Percentiles rank a stretch among this genome's conserved stretches.
These are phyloP conservation scores for Schizothorax lantsangensis DNA, from an alignment of 2,797 vertebrate species.

Conservation along the genomic window DNA sequence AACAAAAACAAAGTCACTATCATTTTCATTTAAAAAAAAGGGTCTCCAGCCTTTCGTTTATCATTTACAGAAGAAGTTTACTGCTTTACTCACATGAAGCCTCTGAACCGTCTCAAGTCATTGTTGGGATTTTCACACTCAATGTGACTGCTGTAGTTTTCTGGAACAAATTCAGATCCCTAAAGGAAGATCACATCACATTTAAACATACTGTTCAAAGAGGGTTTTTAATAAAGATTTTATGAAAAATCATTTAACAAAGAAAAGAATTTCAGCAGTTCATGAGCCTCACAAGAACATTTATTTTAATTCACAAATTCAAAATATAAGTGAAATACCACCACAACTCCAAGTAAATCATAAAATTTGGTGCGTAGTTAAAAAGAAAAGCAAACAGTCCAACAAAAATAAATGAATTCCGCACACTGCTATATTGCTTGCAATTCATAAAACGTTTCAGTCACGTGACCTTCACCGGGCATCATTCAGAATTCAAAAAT, in stretches of 20 bases:
- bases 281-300: not conserved
- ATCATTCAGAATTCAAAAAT: not conserved
- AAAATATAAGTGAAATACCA: not conserved
- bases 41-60: not conserved
- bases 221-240: not conserved
- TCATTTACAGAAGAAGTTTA: not conserved
- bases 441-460: not conserved
- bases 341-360: not conserved
- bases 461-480: not conserved
- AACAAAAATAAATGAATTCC: not conserved
- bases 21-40: not conserved
- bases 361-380: not conserved
- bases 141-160: constrained; percentile 85
- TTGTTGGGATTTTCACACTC: constrained; percentile 94
- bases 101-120: constrained; percentile 87
- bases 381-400: not conserved
- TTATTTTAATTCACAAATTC: not conserved
- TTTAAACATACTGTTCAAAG: not conserved
- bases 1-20: no score
- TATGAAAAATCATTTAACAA: not conserved
- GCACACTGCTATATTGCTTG: not conserved
- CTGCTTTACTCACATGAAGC: constrained; percentile 88
- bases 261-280: not conserved
- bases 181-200: constrained; percentile 64
- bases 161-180: constrained; percentile 85